Percentiles rank a stretch among this genome's conserved stretches.
These are phyloP conservation scores for Drosophila anomalata DNA, from an alignment of 2,888 invertebrate species.

Conservation along the genomic window DNA sequence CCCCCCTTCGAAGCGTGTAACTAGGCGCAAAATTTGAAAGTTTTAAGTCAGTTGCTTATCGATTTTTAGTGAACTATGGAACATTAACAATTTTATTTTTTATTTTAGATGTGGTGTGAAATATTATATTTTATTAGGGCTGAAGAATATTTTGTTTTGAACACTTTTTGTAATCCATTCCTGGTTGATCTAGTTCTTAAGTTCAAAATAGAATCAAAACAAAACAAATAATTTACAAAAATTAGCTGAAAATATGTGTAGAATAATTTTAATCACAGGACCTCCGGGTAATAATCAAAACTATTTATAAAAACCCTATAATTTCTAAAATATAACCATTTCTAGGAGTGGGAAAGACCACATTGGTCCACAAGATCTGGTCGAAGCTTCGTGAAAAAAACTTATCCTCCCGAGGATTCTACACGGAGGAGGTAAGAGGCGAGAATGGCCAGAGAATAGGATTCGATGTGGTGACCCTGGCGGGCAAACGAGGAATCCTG, in stretches of 20 bases:
- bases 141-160: neutral
- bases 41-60: too few relatives aligned
- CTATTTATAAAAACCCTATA: neutral
- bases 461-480: slow-evolving; percentile 87
- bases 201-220: slow-evolving; percentile 4
- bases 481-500: slow-evolving; percentile 84
- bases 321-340: neutral
- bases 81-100: too few relatives aligned
- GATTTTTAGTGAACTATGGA: too few relatives aligned
- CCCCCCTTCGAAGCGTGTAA: too few relatives aligned
- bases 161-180: neutral
- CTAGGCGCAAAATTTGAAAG: too few relatives aligned
- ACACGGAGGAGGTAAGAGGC: slow-evolving; percentile 87
- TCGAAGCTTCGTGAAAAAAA: slow-evolving; percentile 57
- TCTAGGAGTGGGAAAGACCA: slow-evolving; percentile 88
- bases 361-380: slow-evolving; percentile 85
- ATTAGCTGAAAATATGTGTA: slow-evolving; percentile 12
- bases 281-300: slow-evolving; percentile 46
- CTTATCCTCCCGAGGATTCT: slow-evolving; percentile 85
- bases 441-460: slow-evolving; percentile 85
- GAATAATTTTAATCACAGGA: slow-evolving; percentile 56
- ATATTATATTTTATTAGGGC: neutral
- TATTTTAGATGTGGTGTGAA: too few relatives aligned
- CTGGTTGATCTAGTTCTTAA: slow-evolving; percentile 28
- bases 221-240: neutral